Base-by-base conservation (phyloP, 2,797 vertebrate genomes). In the Capromys pilorides region DNA sequence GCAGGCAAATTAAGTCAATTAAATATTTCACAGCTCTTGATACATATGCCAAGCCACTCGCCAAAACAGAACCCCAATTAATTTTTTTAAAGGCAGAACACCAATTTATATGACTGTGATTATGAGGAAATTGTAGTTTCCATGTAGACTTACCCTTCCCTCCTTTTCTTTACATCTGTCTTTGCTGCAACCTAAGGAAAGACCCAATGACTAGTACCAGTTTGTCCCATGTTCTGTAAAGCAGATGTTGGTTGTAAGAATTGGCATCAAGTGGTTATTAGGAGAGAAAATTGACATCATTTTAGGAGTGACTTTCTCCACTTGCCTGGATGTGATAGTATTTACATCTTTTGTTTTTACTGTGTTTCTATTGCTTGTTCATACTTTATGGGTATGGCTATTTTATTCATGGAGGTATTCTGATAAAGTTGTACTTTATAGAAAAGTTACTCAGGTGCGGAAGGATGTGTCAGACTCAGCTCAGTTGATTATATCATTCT, bases 341-440 rank as follows among this genome's bases (percentile, higher is more conserved):
- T 88, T 94, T 95, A 71, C 87, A 83, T 91, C 82, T 73, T 94
- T 91, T 54, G 71, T 95, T 69, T 93, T 86, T 92, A 57, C 69
- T 95, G 73, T 82, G 28, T 79, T 88, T 94, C 81, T 71, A 19
- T 61, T 94, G 91, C 89, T 93, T 92, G 66, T 86, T 90, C 81
- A 62, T 16, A 18, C 94, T 94, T 95, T 91, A 64, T 85, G 87
- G 81, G 45, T 39, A 13, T 86, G 1, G 13, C 66, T 85, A 49
- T 95, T 96, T 96, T 95, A 91, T 96, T 97, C 95, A 77, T 88
- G 94, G 94, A 94, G 89, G 83, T 94, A 82, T 90, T 93, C 91
- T 90, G 95, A 97, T 95, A 91, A 95, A 95, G 91, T 85, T 67
- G 0, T 93, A 81, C 91, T 93, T 96, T 89, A 66, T 49, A 94